phyloP scores from a whole-genome alignment of 1,140 invertebrate genomes.

The Augochlora pura region DNA sequence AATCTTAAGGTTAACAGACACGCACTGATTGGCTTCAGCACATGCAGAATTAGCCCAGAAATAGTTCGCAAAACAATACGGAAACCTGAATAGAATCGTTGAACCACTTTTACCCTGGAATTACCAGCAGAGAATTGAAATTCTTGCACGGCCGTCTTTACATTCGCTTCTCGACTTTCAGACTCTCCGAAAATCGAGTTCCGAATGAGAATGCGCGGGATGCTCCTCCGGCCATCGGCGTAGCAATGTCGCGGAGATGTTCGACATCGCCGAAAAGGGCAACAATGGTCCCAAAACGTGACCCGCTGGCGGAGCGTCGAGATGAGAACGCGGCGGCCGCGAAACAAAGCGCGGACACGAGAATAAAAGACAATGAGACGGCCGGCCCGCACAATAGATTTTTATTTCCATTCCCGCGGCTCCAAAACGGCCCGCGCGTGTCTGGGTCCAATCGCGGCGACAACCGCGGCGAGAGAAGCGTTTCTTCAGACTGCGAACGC shows the following conservation, averaged over 20 bases:
- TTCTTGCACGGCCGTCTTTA: too few species aligned
- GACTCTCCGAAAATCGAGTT: too few species aligned
- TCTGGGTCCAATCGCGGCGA: slow-evolving; percentile 16
- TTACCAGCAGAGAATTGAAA: too few species aligned
- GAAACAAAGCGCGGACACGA: slow-evolving; percentile 22
- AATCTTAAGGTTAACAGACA: too few species aligned
- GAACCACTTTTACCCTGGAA: too few species aligned
- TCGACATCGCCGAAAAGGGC: neutral
- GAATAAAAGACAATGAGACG: slow-evolving; percentile 4
- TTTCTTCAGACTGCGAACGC: slow-evolving; percentile 9
- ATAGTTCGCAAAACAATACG: too few species aligned
- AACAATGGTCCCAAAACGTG: neutral
- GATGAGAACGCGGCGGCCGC: slow-evolving; percentile 15
- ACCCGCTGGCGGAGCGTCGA: neutral
- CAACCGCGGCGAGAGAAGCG: neutral
- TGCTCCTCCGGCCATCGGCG: too few species aligned
- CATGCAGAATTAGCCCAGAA: too few species aligned
- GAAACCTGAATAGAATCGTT: too few species aligned
- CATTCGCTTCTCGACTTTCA: too few species aligned
- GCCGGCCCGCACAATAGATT: slow-evolving; percentile 30
- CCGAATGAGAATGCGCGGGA: too few species aligned
- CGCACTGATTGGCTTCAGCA: too few species aligned
- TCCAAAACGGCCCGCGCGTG: neutral
- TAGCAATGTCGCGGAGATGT: neutral
- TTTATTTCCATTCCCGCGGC: slow-evolving; percentile 39